A percentile compares a stretch with the other conserved stretches of the same genome.
phyloP scores from a whole-genome alignment of 2,113 vertebrate genomes.

The Xiphorhynchus elegans region DNA sequence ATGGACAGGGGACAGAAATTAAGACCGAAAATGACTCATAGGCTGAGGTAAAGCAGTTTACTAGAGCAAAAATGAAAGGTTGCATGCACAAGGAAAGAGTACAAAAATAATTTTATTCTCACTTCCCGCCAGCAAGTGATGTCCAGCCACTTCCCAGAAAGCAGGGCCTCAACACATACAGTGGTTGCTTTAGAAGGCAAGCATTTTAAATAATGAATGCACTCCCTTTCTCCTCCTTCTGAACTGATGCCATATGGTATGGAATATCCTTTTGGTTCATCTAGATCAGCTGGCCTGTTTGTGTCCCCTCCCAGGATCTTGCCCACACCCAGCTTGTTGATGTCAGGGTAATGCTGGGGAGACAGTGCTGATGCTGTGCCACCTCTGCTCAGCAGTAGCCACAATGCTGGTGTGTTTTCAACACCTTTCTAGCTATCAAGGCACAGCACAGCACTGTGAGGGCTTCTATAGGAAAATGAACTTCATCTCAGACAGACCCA shows the following conservation, averaged over 20 bases:
- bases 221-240: background rate
- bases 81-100: background rate
- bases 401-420: background rate
- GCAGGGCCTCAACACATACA: accelerated
- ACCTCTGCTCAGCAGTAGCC: background rate
- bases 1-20: background rate
- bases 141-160: background rate
- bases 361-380: background rate
- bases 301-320: background rate
- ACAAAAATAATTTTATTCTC: background rate
- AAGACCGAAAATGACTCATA: background rate
- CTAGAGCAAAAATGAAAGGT: background rate
- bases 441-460: background rate
- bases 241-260: accelerated
- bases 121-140: background rate
- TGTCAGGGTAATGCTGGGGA: background rate
- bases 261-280: background rate
- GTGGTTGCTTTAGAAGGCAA: background rate
- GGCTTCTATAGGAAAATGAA: background rate
- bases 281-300: background rate
- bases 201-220: background rate
- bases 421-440: no score
- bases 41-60: background rate
- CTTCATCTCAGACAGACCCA: background rate
- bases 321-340: background rate